Conservation (phyloP, 1,140 invertebrate species). For the Rhyzopertha dominica region DNA sequence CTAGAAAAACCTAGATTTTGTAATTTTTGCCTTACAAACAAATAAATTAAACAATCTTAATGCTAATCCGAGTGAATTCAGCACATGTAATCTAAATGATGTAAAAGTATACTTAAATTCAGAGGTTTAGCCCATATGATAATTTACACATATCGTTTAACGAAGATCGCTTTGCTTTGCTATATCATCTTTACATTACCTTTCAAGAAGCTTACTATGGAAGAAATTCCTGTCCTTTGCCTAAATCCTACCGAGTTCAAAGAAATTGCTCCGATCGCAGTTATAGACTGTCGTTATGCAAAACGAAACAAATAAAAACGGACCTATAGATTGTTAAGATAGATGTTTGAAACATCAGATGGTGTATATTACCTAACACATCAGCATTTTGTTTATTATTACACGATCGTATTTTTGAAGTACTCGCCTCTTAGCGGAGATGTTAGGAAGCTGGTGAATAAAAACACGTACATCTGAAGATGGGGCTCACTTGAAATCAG, state of each 20-base stretch:
- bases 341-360: conserved; percentile 24
- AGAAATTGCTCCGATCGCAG: conserved; percentile 20
- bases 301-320: conserved; percentile 25
- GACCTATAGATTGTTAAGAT: conserved; percentile 28
- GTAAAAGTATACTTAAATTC: conserved; percentile 33
- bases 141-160: conserved; percentile 29
- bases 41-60: no score
- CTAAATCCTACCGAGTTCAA: conserved; percentile 12
- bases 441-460: conserved; percentile 7
- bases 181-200: conserved; percentile 34
- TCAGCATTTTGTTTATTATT: conserved; percentile 32
- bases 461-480: no score
- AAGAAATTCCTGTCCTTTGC: conserved; percentile 11
- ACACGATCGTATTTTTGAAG: conserved; percentile 29
- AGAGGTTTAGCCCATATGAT: conserved; percentile 34
- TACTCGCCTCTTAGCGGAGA: conserved; percentile 16
- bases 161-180: conserved; percentile 18
- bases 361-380: conserved; percentile 20
- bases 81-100: no score
- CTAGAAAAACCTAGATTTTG: no score
- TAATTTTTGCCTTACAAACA: no score
- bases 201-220: conserved; percentile 34
- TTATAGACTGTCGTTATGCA: conserved; percentile 33
- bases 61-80: no score
- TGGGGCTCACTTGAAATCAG: no score